These are phyloP conservation scores for Malurus elegans DNA, from an alignment of 2,113 vertebrate genomes.

Conservation along the genomic window DNA sequence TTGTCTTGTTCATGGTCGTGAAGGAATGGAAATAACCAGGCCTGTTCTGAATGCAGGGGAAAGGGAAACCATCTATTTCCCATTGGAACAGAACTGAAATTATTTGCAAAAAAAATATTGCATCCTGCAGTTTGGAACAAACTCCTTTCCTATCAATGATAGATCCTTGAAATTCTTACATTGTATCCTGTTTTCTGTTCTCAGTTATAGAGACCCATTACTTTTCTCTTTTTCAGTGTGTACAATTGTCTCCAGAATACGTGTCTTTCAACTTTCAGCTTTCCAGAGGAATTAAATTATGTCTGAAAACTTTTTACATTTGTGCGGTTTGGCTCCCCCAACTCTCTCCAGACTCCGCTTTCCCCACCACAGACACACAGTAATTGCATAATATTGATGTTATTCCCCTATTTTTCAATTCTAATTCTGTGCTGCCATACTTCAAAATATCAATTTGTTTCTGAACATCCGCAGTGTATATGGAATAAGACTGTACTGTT, in stretches of 20 bases:
- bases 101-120: background rate
- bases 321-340: background rate
- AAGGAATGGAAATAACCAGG: background rate
- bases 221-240: background rate
- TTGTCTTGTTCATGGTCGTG: background rate
- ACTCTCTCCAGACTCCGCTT: background rate
- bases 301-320: background rate
- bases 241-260: rapidly evolving
- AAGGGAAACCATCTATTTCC: background rate
- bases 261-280: background rate
- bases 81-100: background rate
- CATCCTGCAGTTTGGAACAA: background rate
- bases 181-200: background rate
- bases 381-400: conserved; percentile 14
- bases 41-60: background rate
- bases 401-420: conserved; percentile 32
- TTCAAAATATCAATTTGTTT: conserved; percentile 25
- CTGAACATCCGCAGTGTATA: background rate
- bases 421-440: conserved; percentile 13
- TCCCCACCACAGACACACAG: background rate
- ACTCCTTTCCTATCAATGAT: background rate
- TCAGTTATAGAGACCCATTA: background rate
- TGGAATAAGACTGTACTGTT: background rate
- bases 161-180: background rate
- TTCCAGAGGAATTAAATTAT: background rate